These are phyloP conservation scores for Troglohyphantes excavatus DNA, from an alignment of 2,888 invertebrate genomes.

Conservation along the genomic window DNA sequence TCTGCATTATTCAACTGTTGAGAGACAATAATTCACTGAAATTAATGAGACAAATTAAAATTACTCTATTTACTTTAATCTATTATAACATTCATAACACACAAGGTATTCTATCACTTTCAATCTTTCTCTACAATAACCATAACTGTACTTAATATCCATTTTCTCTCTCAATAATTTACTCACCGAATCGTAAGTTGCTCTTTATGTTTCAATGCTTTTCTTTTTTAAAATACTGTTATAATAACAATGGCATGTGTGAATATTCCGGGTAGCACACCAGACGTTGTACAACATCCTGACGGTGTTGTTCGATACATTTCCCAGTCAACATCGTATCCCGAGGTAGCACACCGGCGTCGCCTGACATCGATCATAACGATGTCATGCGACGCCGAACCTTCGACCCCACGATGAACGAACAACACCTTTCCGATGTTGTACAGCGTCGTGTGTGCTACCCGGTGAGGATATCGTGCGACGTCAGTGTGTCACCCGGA, in stretches of 20 bases:
- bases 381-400: neutral
- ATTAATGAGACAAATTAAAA: too few species aligned
- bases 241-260: neutral
- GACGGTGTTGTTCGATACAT: neutral
- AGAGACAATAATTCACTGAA: too few species aligned
- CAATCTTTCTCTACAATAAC: too few species aligned
- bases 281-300: conserved; percentile 1
- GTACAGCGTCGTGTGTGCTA: conserved; percentile 9
- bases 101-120: too few species aligned
- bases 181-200: neutral
- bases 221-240: neutral
- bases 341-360: conserved; percentile 5
- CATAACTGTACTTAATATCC: too few species aligned
- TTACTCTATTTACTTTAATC: too few species aligned
- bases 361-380: neutral
- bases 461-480: neutral
- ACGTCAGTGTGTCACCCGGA: conserved; percentile 1
- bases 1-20: too few species aligned
- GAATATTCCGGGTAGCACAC: neutral
- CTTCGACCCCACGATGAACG: neutral
- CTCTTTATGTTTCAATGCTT: neutral
- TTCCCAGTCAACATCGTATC: neutral
- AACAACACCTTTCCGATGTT: conserved; percentile 1
- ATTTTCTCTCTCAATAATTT: neutral
- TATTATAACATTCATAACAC: too few species aligned